These are phyloP conservation scores for Drosophila ananassae DNA, from an alignment of 1,140 invertebrate species.

Conservation along the genomic window DNA sequence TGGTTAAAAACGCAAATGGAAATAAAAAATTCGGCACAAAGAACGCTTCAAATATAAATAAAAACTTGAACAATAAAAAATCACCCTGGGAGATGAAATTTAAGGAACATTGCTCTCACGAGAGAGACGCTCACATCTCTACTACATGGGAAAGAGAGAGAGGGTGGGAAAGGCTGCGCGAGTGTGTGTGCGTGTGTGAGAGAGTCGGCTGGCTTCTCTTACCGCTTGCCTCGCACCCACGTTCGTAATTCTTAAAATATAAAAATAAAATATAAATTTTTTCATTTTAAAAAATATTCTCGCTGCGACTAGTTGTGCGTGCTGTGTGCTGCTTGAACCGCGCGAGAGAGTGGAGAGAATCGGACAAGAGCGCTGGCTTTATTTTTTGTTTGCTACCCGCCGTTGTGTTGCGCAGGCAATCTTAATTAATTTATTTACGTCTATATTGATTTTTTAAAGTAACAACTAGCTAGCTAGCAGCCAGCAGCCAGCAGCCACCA, in stretches of 20 bases:
- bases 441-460: constrained; percentile 63
- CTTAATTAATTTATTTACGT: constrained; percentile 67
- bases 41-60: not conserved
- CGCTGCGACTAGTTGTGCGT: constrained; percentile 51
- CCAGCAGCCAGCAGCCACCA: constrained; percentile 7
- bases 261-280: constrained; percentile 56
- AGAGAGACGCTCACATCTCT: constrained; percentile 40
- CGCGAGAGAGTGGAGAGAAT: constrained; percentile 26
- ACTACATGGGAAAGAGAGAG: constrained; percentile 21
- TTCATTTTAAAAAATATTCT: constrained; percentile 61
- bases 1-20: not conserved
- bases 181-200: not conserved
- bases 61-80: not conserved
- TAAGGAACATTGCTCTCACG: not conserved
- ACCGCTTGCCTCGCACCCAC: constrained; percentile 31
- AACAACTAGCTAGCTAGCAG: constrained; percentile 40
- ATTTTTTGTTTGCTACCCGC: constrained; percentile 32
- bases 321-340: constrained; percentile 12
- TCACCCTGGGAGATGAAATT: not conserved
- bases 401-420: constrained; percentile 51
- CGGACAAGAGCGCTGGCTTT: constrained; percentile 16
- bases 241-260: constrained; percentile 56
- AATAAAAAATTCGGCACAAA: not conserved
- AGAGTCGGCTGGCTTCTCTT: constrained; percentile 28
- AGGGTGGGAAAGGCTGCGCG: constrained; percentile 2